Evolutionary conservation across 2,888 invertebrate genomes (phyloP), one percentile per base, ranked within the genome.

Genomic region (Hemicrepidius hirtus): DNA sequence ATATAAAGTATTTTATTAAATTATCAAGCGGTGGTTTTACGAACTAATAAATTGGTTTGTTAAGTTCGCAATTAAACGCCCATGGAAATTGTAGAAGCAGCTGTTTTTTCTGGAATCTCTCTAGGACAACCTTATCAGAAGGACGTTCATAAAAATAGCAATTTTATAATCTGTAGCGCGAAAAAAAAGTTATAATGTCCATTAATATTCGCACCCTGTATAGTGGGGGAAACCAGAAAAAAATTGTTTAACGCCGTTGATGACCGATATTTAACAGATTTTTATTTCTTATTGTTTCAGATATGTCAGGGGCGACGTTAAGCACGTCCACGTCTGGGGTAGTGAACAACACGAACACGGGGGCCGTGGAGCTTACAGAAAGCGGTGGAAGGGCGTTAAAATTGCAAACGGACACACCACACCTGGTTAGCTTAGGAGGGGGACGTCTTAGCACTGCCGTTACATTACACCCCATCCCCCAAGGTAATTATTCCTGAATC

Each of bases 401-500:
- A 80, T 89, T 92, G 73, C 91, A 92, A 82, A 93, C 96, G 76
- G 95, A 95, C 86, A 91, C 93, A 78, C 97, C 97, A 41, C 97
- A 97, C 87, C 91, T 97, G 85, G 96, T 97, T 84, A 96, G 96
- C 87, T 91, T 96, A 83, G 97, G 97, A 75, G 95, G 96, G 78
- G 96, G 96, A 72, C 89, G 97, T 76, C 90, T 97, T 74, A 96
- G 96, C 86, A 96, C 96, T 37, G 95, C 96, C n/a, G 95, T 97
- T 81, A 97, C 97, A 35, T 89, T 97, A 79, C 95, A 96, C 87
- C 96, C 96, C 78, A 91, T 97, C 82, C 94, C 95, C 79, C 93
- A 94, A 91, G 97, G 97, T 97, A 20, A 24, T 24, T 24, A 24
- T 24, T 24, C 24, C 24, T 24, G 2, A n/a, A n/a, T n/a, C n/a